Evolutionary conservation across 2,113 vertebrate species (phyloP).

Genomic region (Eulemur macaco): DNA sequence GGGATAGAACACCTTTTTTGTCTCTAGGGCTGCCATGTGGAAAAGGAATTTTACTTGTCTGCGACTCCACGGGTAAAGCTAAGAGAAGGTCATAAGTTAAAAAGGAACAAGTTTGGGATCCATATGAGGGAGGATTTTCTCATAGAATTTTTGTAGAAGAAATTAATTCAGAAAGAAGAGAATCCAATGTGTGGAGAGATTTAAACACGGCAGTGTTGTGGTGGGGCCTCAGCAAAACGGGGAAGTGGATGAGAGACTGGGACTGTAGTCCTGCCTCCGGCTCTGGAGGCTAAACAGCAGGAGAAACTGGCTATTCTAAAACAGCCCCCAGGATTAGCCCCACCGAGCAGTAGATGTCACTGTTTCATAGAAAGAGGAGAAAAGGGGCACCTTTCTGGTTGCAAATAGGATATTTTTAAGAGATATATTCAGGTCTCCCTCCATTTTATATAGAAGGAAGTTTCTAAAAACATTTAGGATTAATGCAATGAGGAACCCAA

Average conservation of each 20-base stretch:
- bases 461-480: slow-evolving; percentile 40
- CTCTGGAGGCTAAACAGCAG: neutral
- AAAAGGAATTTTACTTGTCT: neutral
- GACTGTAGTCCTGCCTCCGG: neutral
- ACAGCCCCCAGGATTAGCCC: neutral
- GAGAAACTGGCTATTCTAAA: neutral
- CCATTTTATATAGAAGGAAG: neutral
- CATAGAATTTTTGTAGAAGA: neutral
- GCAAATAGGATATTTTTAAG: neutral
- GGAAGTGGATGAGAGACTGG: neutral
- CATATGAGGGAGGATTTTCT: neutral
- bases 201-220: neutral
- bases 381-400: neutral
- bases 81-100: neutral
- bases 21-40: neutral
- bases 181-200: neutral
- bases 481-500: neutral
- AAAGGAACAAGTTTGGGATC: neutral
- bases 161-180: neutral
- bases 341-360: slow-evolving; percentile 69
- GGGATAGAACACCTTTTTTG: neutral
- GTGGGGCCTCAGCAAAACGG: neutral
- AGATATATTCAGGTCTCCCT: neutral
- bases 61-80: neutral
- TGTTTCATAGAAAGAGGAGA: slow-evolving; percentile 70